Evolutionary conservation across 2,888 invertebrate species (phyloP).

Genomic region (Iphiclides podalirius): DNA sequence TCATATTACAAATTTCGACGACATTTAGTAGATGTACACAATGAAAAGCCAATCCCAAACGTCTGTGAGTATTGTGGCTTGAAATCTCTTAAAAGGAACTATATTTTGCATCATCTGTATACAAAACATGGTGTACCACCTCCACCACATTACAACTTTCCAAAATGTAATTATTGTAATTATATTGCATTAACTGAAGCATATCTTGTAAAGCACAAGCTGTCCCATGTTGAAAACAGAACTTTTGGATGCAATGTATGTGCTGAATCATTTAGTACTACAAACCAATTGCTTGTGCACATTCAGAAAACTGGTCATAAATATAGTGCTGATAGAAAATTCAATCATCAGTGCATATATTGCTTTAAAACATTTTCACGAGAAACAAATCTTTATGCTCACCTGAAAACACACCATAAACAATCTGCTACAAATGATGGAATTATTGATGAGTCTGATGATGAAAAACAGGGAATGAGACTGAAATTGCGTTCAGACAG

Average conservation of each 20-base stretch:
- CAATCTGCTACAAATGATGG: constrained; percentile 83
- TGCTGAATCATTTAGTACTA: constrained; percentile 68
- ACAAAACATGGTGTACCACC: constrained; percentile 89
- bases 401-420: constrained; percentile 84
- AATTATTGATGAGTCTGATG: constrained; percentile 81
- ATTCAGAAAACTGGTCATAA: constrained; percentile 81
- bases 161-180: constrained; percentile 88
- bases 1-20: constrained; percentile 89
- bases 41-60: constrained; percentile 86
- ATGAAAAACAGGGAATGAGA: constrained; percentile 41
- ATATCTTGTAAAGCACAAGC: constrained; percentile 85
- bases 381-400: constrained; percentile 84
- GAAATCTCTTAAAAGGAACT: constrained; percentile 85
- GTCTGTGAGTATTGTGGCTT: constrained; percentile 93
- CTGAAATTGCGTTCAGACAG: constrained; percentile 28
- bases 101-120: constrained; percentile 88
- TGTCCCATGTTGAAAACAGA: constrained; percentile 76
- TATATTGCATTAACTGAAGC: constrained; percentile 87
- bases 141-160: constrained; percentile 85
- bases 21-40: constrained; percentile 90
- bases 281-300: constrained; percentile 65
- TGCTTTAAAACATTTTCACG: constrained; percentile 87
- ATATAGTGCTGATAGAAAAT: constrained; percentile 59
- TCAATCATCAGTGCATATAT: constrained; percentile 83
- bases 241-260: constrained; percentile 80